phyloP scores from a whole-genome alignment of 2,888 invertebrate species.

The Osedax frankpressi region DNA sequence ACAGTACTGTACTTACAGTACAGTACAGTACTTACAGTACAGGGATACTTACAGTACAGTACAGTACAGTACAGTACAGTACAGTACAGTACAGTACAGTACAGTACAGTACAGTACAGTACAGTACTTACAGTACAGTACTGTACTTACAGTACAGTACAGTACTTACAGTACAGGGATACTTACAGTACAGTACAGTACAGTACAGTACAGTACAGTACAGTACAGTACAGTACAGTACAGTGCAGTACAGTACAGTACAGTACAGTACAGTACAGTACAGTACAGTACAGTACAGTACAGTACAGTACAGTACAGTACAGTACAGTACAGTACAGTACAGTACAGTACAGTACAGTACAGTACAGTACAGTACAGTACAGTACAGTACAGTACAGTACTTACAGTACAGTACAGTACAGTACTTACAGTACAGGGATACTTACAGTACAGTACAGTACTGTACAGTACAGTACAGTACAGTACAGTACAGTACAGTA shows the following conservation, averaged over 20 bases:
- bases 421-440: constrained; percentile 1
- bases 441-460: constrained; percentile 4
- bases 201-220: neutral
- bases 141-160: neutral
- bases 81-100: neutral
- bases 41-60: constrained; percentile 17
- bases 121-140: too few species aligned
- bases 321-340: constrained; percentile 16
- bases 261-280: neutral
- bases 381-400: constrained; percentile 14
- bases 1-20: too few species aligned
- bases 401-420: constrained; percentile 10
- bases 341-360: constrained; percentile 16
- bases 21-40: neutral
- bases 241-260: constrained; percentile 2
- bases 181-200: constrained; percentile 2
- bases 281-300: neutral
- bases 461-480: constrained; percentile 22
- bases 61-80: constrained; percentile 1
- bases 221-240: constrained; percentile 11
- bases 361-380: constrained; percentile 17
- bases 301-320: neutral
- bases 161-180: too few species aligned
- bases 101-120: neutral
- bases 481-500: constrained; percentile 22